Evolutionary conservation across 2,797 vertebrate genomes (phyloP).

Genomic region (Phrynocephalus vlangalii): DNA sequence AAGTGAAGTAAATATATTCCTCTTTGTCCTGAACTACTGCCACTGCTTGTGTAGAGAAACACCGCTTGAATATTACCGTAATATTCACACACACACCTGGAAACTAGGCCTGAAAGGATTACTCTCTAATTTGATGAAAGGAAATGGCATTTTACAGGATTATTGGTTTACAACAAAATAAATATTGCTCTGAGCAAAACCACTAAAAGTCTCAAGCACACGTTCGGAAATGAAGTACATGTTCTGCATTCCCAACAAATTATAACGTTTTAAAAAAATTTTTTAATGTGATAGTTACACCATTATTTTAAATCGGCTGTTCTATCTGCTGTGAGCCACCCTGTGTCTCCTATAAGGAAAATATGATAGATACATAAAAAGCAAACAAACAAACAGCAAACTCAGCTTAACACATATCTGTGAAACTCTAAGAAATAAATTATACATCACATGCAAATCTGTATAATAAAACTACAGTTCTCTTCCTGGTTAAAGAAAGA

Average conservation of each 20-base stretch:
- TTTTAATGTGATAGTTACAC: no score
- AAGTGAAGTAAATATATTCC: neutral
- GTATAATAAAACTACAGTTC: neutral
- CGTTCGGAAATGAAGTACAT: neutral
- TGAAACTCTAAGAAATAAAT: neutral
- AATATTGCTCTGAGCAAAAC: conserved; percentile 29
- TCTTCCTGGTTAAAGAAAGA: neutral
- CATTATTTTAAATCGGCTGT: no score
- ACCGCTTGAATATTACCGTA: neutral
- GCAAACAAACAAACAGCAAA: rapidly evolving
- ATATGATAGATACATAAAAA: no score
- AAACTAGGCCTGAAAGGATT: conserved; percentile 41
- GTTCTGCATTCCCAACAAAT: rapidly evolving
- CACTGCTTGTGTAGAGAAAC: neutral
- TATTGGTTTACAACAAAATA: conserved; percentile 7
- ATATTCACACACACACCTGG: neutral
- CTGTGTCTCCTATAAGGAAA: no score
- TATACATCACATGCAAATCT: neutral
- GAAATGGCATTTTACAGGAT: conserved; percentile 27
- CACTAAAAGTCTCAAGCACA: neutral
- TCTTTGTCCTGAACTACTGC: neutral
- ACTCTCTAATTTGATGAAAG: conserved; percentile 42
- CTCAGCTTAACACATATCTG: neutral
- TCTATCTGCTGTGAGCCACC: no score
- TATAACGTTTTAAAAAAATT: no score